Evolutionary conservation across 2,797 vertebrate genomes (phyloP).

Genomic region (Buceros bicornis): DNA sequence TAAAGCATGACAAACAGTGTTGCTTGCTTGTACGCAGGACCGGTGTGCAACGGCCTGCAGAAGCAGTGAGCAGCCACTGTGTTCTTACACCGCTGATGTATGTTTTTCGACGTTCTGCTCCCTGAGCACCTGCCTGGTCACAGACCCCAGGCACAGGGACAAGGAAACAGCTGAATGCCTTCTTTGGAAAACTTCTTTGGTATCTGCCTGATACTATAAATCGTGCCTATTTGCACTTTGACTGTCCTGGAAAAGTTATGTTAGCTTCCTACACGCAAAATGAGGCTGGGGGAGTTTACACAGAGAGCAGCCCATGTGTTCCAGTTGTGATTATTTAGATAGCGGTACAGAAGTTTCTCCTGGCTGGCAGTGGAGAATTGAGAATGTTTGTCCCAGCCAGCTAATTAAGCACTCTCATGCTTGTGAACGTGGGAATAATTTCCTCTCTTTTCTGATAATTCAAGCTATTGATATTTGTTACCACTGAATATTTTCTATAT

Average conservation of each 20-base stretch:
- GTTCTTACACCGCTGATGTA: accelerated
- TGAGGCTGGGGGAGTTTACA: neutral
- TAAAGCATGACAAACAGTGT: neutral
- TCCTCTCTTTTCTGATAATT: neutral
- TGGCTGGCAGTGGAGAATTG: neutral
- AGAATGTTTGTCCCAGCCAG: neutral
- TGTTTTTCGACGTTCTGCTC: neutral
- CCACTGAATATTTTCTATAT: neutral
- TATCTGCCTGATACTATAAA: neutral
- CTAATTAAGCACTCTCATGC: neutral
- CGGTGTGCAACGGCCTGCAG: accelerated
- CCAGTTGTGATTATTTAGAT: neutral
- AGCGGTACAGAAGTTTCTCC: neutral
- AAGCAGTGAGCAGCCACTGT: neutral
- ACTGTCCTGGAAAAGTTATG: accelerated
- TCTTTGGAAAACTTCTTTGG: neutral
- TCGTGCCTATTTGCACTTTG: neutral
- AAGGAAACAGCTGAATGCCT: neutral
- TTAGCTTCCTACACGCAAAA: neutral
- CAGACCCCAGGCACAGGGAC: accelerated
- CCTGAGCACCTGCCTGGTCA: neutral
- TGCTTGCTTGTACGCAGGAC: neutral
- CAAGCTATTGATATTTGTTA: neutral
- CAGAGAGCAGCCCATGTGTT: neutral
- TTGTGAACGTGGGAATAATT: neutral